Conservation (phyloP, 2,888 invertebrate genomes). For the Rhimphoctona megacephalus region DNA sequence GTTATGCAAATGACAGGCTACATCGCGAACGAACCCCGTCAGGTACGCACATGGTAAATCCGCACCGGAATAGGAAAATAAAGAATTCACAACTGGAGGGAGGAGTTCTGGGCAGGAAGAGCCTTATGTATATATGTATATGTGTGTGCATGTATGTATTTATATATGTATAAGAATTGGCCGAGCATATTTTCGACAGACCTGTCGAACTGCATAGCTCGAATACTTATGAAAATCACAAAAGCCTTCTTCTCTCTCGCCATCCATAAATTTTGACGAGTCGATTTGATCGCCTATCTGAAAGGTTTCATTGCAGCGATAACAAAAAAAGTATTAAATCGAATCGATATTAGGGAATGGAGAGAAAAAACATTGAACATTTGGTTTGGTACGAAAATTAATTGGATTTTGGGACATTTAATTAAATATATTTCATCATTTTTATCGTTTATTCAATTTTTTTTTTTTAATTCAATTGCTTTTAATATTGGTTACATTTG, state of each 20-base stretch:
- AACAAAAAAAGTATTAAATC: neutral
- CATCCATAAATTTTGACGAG: slow-evolving; percentile 54
- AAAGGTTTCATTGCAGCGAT: neutral
- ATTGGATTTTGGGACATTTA: neutral
- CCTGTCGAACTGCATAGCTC: slow-evolving; percentile 58
- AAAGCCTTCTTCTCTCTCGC: neutral
- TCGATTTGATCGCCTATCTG: slow-evolving; percentile 26
- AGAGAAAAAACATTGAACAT: neutral
- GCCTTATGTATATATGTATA: neutral
- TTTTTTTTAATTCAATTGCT: neutral
- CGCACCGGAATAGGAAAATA: slow-evolving; percentile 72
- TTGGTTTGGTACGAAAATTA: neutral
- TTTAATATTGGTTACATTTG: neutral
- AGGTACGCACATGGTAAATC: slow-evolving; percentile 74
- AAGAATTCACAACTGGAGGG: slow-evolving; percentile 48
- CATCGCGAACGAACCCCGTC: slow-evolving; percentile 67
- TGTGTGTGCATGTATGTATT: neutral
- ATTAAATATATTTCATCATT: neutral
- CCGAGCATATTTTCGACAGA: slow-evolving; percentile 48
- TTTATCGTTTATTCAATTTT: neutral
- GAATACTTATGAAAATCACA: slow-evolving; percentile 64
- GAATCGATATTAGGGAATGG: neutral
- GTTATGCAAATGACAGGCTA: slow-evolving; percentile 81
- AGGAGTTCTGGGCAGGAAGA: slow-evolving; percentile 50
- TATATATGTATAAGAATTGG: slow-evolving; percentile 4